Evolutionary conservation across 2,888 invertebrate genomes (phyloP).

Genomic region (Seladonia tumulorum): DNA sequence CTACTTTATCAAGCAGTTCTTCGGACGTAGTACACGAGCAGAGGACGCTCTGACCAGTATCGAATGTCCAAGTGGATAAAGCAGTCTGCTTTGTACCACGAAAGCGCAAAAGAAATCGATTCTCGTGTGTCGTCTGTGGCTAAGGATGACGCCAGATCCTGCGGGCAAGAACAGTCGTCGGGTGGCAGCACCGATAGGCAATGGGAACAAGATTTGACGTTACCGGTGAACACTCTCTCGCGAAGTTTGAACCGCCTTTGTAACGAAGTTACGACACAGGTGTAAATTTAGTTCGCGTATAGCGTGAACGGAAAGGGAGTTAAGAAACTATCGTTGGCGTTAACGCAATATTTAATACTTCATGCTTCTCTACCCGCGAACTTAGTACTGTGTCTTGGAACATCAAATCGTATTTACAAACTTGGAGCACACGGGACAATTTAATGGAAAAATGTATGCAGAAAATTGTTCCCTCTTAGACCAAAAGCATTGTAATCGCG

Average conservation of each 20-base stretch:
- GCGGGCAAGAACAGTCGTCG: background rate
- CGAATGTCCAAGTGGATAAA: no score
- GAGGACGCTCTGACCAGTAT: no score
- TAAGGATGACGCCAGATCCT: background rate
- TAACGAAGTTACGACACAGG: background rate
- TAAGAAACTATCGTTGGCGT: background rate
- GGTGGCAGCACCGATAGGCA: slow-evolving; percentile 20
- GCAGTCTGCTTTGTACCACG: no score
- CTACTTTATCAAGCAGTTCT: no score
- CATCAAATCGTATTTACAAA: background rate
- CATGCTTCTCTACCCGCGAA: background rate
- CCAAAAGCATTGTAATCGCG: background rate
- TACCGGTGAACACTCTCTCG: background rate
- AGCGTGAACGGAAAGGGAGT: background rate
- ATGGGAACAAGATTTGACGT: background rate
- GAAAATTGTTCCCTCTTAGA: background rate
- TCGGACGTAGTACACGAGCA: no score
- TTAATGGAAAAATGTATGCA: background rate
- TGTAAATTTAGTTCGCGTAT: background rate
- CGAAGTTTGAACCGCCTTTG: background rate
- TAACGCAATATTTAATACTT: background rate
- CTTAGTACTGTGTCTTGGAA: no score
- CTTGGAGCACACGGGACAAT: background rate
- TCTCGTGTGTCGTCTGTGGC: background rate
- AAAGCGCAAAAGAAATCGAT: background rate